Conservation (phyloP, 2,797 vertebrate genomes). For the Perodicticus potto region DNA sequence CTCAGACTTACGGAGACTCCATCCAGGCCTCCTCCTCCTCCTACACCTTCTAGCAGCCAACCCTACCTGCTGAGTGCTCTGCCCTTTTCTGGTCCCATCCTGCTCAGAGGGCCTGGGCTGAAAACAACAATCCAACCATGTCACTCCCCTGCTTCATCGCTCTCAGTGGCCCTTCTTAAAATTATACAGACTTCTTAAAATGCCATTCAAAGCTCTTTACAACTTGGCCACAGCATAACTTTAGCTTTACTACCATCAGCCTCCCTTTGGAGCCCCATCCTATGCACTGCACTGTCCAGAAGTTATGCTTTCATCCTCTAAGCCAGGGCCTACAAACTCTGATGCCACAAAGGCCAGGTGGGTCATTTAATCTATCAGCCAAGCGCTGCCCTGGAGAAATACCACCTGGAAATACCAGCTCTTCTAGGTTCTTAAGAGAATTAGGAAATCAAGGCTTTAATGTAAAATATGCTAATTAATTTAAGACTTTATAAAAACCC, state of each 20-base stretch:
- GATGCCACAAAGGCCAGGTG: not conserved
- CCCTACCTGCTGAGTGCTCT: not conserved
- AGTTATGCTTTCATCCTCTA: not conserved
- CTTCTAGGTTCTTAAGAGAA: not conserved
- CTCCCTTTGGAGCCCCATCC: not conserved
- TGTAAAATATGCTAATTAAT: constrained; percentile 61
- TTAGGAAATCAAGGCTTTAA: constrained; percentile 17
- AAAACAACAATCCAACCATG: not conserved
- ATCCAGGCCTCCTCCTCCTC: not conserved
- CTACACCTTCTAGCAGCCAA: not conserved
- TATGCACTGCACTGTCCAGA: not conserved
- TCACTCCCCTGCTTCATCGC: not conserved
- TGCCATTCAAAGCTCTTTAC: not conserved
- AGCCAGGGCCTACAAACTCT: not conserved
- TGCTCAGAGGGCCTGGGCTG: not conserved
- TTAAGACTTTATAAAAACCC: constrained; percentile 16
- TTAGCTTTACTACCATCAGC: not conserved
- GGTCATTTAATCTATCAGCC: not conserved
- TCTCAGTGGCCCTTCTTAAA: not conserved
- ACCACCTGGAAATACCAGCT: not conserved
- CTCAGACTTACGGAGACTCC: not conserved
- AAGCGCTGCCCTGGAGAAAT: not conserved
- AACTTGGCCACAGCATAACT: not conserved
- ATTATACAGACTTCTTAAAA: constrained; percentile 16
- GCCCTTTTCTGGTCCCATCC: not conserved